Evolutionary conservation across 2,888 invertebrate genomes (phyloP).

Genomic region (Aphodius granarius): DNA sequence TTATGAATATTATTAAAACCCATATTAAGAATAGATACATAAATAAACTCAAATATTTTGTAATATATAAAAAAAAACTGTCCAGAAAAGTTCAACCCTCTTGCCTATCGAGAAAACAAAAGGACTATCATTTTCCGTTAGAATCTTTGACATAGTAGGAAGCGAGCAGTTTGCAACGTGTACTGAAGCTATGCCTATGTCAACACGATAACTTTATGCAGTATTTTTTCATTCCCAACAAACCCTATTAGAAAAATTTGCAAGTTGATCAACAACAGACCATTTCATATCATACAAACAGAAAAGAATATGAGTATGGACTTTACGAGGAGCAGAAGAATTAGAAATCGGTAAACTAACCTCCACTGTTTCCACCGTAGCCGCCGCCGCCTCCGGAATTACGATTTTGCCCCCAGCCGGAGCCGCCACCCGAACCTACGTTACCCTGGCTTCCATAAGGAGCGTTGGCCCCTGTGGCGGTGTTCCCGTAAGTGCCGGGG

Average conservation of each 20-base stretch:
- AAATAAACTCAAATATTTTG: constrained; percentile 12
- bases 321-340: background rate
- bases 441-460: constrained; percentile 34
- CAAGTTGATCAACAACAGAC: background rate
- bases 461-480: constrained; percentile 32
- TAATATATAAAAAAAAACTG: constrained; percentile 33
- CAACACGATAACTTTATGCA: constrained; percentile 30
- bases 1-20: constrained; percentile 1
- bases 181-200: constrained; percentile 50
- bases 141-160: constrained; percentile 50
- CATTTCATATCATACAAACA: background rate
- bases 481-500: constrained; percentile 37
- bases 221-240: background rate
- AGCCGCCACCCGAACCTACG: constrained; percentile 37
- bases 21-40: constrained; percentile 1
- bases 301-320: background rate
- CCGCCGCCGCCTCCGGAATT: constrained; percentile 38
- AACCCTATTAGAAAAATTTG: background rate
- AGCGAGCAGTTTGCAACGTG: constrained; percentile 35
- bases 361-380: constrained; percentile 21
- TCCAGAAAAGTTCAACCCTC: constrained; percentile 49
- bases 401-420: constrained; percentile 41
- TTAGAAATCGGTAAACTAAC: constrained; percentile 1
- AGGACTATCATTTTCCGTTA: constrained; percentile 50
- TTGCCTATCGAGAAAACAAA: constrained; percentile 42